Percentiles rank a stretch among this genome's conserved stretches.
phyloP scores from a whole-genome alignment of 2,797 vertebrate species.

The Muraenolepis orangiensis region DNA sequence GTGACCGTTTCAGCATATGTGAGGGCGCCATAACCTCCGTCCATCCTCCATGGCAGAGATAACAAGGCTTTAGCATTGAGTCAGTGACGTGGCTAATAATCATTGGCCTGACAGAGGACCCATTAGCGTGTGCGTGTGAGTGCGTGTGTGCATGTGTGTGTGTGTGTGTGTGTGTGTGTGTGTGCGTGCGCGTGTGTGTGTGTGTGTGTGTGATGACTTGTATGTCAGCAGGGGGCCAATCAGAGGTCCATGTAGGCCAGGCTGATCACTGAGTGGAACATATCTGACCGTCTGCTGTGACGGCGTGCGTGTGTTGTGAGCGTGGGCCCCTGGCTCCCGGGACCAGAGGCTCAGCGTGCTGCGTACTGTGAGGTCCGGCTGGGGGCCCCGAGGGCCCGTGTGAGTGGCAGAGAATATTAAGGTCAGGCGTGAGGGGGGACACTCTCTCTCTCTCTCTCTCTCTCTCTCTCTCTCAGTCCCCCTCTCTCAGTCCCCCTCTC shows the following conservation, averaged over 20 bases:
- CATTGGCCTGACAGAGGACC: neutral
- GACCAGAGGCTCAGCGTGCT: conserved; percentile 56
- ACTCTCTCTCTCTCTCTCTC: too few relatives aligned
- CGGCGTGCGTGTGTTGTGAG: conserved; percentile 37
- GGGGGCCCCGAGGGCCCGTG: conserved; percentile 50
- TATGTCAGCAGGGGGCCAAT: neutral
- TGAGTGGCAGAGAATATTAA: conserved; percentile 65
- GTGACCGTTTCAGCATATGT: too few relatives aligned
- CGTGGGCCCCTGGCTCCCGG: too few relatives aligned
- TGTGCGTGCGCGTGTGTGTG: too few relatives aligned
- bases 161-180: too few relatives aligned
- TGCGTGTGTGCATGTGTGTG: too few relatives aligned
- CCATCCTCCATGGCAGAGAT: too few relatives aligned
- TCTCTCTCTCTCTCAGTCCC: too few relatives aligned
- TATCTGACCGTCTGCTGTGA: conserved; percentile 44
- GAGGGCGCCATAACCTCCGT: too few relatives aligned
- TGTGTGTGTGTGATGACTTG: neutral
- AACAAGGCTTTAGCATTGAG: too few relatives aligned
- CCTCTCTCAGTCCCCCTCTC: too few relatives aligned
- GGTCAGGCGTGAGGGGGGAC: conserved; percentile 60
- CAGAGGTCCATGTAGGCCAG: conserved; percentile 13
- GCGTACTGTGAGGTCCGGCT: conserved; percentile 50
- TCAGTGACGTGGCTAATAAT: neutral
- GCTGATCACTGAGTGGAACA: conserved; percentile 29
- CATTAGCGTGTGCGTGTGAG: neutral